Base-by-base conservation (phyloP, 2,888 invertebrate genomes). In the Noctua pronuba region DNA sequence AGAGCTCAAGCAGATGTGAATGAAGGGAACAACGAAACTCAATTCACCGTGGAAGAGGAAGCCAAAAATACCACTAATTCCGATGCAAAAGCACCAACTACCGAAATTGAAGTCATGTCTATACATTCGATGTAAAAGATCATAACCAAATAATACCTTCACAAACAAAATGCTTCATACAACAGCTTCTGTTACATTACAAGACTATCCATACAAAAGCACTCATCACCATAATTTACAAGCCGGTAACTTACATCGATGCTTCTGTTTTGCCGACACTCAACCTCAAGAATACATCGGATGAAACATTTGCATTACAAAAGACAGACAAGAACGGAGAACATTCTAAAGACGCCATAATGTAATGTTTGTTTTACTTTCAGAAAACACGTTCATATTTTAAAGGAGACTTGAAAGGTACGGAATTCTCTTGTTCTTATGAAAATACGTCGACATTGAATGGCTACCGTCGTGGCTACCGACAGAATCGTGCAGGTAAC, bases 291-390 rank as follows among this genome's bases (percentile, higher is more conserved):
- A 88, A 85, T 85, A 88, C 65, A 68, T 73, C 75, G 64, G 67
- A 72, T 81, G 72, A 73, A 75, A 67, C 68, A 74, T 88, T 88
- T 83, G 77, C 88, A 88, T 88, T 38, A 83, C 82, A 89, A 88
- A 83, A 41, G 58, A 55, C 31, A 62, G 73, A 76, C 68, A 28
- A 35, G 13, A 66, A 74, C 31, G 52, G 38, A 74, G 60, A 80
- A 67, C 75, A 84, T 81, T 85, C 75, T 73, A 65, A 74, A 67
- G 77, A 84, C 41, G 18, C 31, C 38, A 75, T 67, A 79, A 64
- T 55, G 38, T n/a, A 35, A 69, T 87, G 82, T 87, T 81, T 87
- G 85, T 87, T 85, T 87, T 75, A 64, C 41, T 77, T 86, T 73
- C 38, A 55, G 70, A 86, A 84, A 75, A 86, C 49, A 82, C n/a